These are phyloP conservation scores for Drosophila macrospina DNA, from an alignment of 2,888 invertebrate genomes.

Conservation along the genomic window DNA sequence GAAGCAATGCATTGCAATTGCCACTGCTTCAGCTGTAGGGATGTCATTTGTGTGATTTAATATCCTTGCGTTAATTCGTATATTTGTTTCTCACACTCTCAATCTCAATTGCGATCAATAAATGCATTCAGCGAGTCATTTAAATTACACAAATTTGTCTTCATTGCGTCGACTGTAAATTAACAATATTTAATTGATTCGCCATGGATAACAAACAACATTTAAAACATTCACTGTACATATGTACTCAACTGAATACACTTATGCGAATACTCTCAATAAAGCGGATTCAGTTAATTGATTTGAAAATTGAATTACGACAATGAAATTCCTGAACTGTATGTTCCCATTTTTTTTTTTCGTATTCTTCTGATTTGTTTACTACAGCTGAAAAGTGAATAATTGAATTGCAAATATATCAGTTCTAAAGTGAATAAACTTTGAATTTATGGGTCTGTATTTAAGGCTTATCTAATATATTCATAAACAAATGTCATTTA, in stretches of 20 bases:
- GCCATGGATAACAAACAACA: constrained; percentile 20
- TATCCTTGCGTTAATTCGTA: constrained; percentile 3
- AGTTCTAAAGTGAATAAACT: constrained; percentile 50
- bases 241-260: constrained; percentile 3
- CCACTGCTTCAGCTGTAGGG: constrained; percentile 46
- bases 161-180: constrained; percentile 23
- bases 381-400: constrained; percentile 25
- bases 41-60: constrained; percentile 75
- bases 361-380: background rate
- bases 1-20: constrained; percentile 69
- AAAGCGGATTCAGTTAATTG: constrained; percentile 29
- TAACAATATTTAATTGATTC: constrained; percentile 46
- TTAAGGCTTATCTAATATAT: constrained; percentile 22
- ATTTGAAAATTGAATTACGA: constrained; percentile 32
- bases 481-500: constrained; percentile 5
- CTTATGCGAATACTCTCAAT: background rate
- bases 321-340: background rate
- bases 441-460: constrained; percentile 4
- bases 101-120: constrained; percentile 9
- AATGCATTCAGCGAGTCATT: constrained; percentile 15
- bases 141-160: constrained; percentile 39
- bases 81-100: constrained; percentile 38
- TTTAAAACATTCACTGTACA: constrained; percentile 13
- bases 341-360: constrained; percentile 40
- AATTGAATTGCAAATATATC: constrained; percentile 33